These are phyloP conservation scores for Cephus cinctus DNA, from an alignment of 1,140 invertebrate genomes.

Conservation along the genomic window DNA sequence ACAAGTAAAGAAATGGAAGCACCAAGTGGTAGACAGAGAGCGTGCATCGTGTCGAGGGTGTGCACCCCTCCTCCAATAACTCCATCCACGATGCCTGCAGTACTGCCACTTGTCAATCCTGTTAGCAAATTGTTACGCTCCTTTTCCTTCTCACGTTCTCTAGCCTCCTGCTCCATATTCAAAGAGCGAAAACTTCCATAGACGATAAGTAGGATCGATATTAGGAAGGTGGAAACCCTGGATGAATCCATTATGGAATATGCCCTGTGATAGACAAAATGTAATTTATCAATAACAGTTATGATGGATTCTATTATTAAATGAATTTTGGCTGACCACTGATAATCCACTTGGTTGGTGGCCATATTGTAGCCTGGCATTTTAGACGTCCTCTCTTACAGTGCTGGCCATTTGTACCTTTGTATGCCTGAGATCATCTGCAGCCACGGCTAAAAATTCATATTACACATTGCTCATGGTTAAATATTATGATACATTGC, in stretches of 20 bases:
- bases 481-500: not conserved
- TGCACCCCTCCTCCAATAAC: constrained; percentile 71
- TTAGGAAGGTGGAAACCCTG: constrained; percentile 93
- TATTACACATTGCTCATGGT: constrained; percentile 5
- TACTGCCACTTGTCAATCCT: constrained; percentile 44
- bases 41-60: constrained; percentile 95
- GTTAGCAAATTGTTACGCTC: constrained; percentile 65
- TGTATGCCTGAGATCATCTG: constrained; percentile 52
- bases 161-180: constrained; percentile 92
- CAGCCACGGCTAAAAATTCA: constrained; percentile 30
- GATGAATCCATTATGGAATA: constrained; percentile 97
- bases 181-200: constrained; percentile 92
- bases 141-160: constrained; percentile 79
- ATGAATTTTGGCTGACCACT: constrained; percentile 44
- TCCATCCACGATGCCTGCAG: constrained; percentile 36
- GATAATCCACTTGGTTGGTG: constrained; percentile 56
- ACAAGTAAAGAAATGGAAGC: constrained; percentile 93
- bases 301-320: constrained; percentile 7
- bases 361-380: constrained; percentile 51
- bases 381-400: constrained; percentile 40
- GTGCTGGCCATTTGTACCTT: constrained; percentile 34
- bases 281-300: constrained; percentile 2
- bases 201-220: constrained; percentile 95
- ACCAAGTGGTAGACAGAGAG: constrained; percentile 92
- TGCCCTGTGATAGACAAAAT: constrained; percentile 62